Percentiles rank a stretch among this genome's conserved stretches.
phyloP scores from a whole-genome alignment of 1,140 invertebrate genomes.

The Dufourea novaeangliae region DNA sequence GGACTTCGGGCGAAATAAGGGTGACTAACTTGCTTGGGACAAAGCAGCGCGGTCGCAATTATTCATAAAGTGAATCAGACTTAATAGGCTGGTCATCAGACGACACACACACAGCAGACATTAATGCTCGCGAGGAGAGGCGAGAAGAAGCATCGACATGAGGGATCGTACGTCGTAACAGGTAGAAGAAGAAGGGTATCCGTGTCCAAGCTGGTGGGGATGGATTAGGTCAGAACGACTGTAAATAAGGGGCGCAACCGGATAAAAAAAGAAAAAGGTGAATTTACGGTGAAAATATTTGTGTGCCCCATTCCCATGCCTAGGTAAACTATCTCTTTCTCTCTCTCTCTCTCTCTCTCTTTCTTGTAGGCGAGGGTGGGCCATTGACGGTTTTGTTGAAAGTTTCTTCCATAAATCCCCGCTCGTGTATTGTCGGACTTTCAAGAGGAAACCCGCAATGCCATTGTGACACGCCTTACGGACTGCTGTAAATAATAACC shows the following conservation, averaged over 20 bases:
- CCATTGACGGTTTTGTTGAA: slow-evolving; percentile 82
- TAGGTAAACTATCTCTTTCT: slow-evolving; percentile 57
- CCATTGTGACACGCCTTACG: slow-evolving; percentile 78
- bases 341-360: no score
- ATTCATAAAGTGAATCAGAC: no score
- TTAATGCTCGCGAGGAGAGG: not conserved
- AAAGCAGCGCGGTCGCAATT: no score
- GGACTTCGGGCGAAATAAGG: no score
- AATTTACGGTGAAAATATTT: slow-evolving; percentile 77
- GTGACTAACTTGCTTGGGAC: no score
- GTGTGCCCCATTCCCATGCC: slow-evolving; percentile 68
- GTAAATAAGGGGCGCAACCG: slow-evolving; percentile 67
- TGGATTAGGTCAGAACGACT: slow-evolving; percentile 72
- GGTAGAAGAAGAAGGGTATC: slow-evolving; percentile 55
- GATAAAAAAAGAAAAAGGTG: slow-evolving; percentile 75
- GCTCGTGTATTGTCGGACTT: slow-evolving; percentile 78
- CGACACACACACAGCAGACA: no score
- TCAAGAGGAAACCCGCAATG: slow-evolving; percentile 81
- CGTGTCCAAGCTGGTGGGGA: slow-evolving; percentile 44
- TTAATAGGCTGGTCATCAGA: no score
- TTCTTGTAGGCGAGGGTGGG: slow-evolving; percentile 64
- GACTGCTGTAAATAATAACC: slow-evolving; percentile 75
- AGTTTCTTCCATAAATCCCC: slow-evolving; percentile 80
- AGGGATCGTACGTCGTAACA: slow-evolving; percentile 44
- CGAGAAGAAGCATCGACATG: slow-evolving; percentile 12